phyloP scores from a whole-genome alignment of 35 echinoderm and acorn worm species.

The Ophiothrix spiculata region DNA sequence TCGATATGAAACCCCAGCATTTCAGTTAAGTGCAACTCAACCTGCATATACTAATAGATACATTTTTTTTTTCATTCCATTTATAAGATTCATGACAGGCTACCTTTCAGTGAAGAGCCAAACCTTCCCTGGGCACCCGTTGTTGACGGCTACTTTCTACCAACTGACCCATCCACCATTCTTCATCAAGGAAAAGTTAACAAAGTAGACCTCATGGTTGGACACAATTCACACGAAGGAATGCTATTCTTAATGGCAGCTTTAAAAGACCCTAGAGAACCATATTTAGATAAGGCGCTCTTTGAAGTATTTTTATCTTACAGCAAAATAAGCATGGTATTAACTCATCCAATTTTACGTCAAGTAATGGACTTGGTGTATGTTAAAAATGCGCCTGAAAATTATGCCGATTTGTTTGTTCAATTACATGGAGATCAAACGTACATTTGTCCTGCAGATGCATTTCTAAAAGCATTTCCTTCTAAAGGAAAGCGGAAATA shows the following conservation, averaged over 20 bases:
- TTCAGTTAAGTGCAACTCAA: too few species aligned
- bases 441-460: not conserved
- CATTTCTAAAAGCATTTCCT: not conserved
- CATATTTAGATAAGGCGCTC: not conserved
- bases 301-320: not conserved
- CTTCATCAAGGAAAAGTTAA: not conserved
- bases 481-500: not conserved
- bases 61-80: too few species aligned
- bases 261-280: not conserved
- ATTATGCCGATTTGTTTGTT: not conserved
- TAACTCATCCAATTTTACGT: not conserved
- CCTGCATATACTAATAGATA: too few species aligned
- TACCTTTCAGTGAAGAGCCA: too few species aligned
- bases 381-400: not conserved
- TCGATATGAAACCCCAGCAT: too few species aligned
- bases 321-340: not conserved
- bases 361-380: not conserved
- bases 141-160: not conserved
- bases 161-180: not conserved
- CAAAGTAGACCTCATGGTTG: not conserved
- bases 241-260: not conserved
- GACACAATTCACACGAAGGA: not conserved
- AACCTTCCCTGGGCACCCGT: too few species aligned
- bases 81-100: too few species aligned
- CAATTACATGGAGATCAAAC: not conserved